Base-by-base conservation (phyloP, 92 coral and sea anemone genomes). In the Bergia sp. region DNA sequence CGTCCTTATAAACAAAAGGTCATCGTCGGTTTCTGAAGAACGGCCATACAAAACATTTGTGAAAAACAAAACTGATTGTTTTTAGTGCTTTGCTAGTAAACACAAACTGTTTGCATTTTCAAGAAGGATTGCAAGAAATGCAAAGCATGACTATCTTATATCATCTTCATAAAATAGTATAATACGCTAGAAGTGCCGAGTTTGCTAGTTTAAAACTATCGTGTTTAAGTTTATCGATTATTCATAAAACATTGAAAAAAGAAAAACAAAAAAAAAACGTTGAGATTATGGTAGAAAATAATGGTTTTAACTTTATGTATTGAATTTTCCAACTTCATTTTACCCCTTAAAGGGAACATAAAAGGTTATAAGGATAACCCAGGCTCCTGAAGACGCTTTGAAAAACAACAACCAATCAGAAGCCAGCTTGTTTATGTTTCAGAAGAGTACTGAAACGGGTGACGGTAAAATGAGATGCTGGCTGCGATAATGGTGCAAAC, bases 321-420 rank as follows among this genome's bases (percentile, higher is more conserved):
- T 67, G 74, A 67, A 67, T 67, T 67, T 67, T 67, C 74, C 74
- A 67, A 67, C 74, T 67, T 67, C 74, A 67, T 67, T 67, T 67
- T 67, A 67, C 74, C 74, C 74, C 74, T 67, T 67, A 67, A 67
- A 67, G 74, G 74, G 74, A 67, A 67, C 74, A 67, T 67, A 67
- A 67, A 67, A 67, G 74, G 74, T 67, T 67, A 67, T 67, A 67
- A 67, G 74, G 74, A 67, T 67, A 67, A 67, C 74, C 74, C 64
- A 67, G 74, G 74, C 74, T 67, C 74, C 74, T 67, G 74, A 67
- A 67, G 74, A 67, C 74, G 74, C 74, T 67, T 67, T 67, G 74
- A 67, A 67, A 67, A 67, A 67, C 74, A 55, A 55, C 64, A 55
- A 55, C 64, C 64, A 55, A 55, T 55, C 64, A 55, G 64, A 55